Base-by-base conservation (phyloP, 2,888 invertebrate genomes). In the Schizotus pectinicornis region DNA sequence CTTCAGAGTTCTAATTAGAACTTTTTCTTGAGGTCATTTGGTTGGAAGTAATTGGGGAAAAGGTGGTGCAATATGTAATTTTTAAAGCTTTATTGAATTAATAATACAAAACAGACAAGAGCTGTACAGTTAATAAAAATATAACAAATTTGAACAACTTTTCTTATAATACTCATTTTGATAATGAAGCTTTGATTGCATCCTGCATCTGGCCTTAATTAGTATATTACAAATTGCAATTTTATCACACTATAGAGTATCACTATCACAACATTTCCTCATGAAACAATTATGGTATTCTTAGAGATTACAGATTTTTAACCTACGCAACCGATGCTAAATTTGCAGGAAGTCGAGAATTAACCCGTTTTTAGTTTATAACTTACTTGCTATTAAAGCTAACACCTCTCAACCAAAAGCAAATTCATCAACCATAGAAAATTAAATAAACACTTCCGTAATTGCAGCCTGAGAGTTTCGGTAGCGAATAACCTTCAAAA, bases 171-270 rank as follows among this genome's bases (percentile, higher is more conserved):
- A 51, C 51, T 51, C 50, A 30, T 43, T 41, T 51, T 22, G 33
- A 48, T 11, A 36, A 12, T 49, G 33, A 49, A 49, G 31, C 22
- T 22, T 22, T 22, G 22, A 22, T 22, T 22, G 22, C 22, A 47
- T 33, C 39, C 35, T 48, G 43, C 42, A 32, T 49, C 34, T 45
- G 38, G 39, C 37, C 38, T 47, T 34, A 34, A 34, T 39, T 14
- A 22, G 7, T 42, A 33, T 41, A 37, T 11, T 43, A 37, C 45
- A 51, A 51, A 51, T 56, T 56, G 47, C 56, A 56, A 31, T 45
- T 56, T 51, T 56, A 56, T 56, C 56, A 56, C 56, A 56, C 51
- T 51, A 42, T 48, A 7, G 31, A 41, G 11, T 48, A 39, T 33
- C 32, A 50, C 46, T 56, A 56, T 56, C 51, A 56, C 51, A 56